Percentiles rank a stretch among this genome's conserved stretches.
phyloP scores from a whole-genome alignment of 2,888 invertebrate genomes.

The Orchestes rusci region DNA sequence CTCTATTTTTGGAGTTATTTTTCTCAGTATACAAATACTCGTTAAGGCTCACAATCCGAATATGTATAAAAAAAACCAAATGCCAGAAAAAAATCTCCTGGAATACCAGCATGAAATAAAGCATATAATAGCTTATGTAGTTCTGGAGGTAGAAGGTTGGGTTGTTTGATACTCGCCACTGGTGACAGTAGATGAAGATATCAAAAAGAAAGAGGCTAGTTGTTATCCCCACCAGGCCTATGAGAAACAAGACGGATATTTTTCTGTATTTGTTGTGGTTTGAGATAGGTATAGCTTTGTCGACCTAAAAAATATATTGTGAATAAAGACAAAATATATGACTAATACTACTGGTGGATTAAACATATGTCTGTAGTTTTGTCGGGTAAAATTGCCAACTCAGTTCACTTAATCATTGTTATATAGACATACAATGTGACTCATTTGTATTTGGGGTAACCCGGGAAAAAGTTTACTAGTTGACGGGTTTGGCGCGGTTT shows the following conservation, averaged over 20 bases:
- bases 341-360: too few relatives aligned
- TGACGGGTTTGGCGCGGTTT: too few relatives aligned
- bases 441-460: too few relatives aligned
- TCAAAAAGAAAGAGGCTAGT: constrained; percentile 24
- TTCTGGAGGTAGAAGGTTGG: constrained; percentile 46
- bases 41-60: constrained; percentile 39
- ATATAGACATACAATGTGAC: too few relatives aligned
- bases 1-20: background rate
- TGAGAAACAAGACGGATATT: constrained; percentile 22
- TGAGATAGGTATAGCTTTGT: constrained; percentile 24
- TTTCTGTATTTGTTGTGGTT: constrained; percentile 17
- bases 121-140: constrained; percentile 52
- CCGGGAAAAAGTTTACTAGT: too few relatives aligned
- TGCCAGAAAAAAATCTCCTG: constrained; percentile 56
- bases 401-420: too few relatives aligned
- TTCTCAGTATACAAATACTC: constrained; percentile 8
- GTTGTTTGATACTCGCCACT: constrained; percentile 7
- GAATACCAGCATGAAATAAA: constrained; percentile 53
- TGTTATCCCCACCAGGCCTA: constrained; percentile 9
- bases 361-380: too few relatives aligned
- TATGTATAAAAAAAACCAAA: constrained; percentile 50
- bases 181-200: constrained; percentile 22
- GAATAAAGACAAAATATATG: too few relatives aligned
- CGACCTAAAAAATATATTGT: constrained; percentile 29
- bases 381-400: too few relatives aligned